These are phyloP conservation scores for Ectemnius continuus DNA, from an alignment of 2,888 invertebrate species.

Conservation along the genomic window DNA sequence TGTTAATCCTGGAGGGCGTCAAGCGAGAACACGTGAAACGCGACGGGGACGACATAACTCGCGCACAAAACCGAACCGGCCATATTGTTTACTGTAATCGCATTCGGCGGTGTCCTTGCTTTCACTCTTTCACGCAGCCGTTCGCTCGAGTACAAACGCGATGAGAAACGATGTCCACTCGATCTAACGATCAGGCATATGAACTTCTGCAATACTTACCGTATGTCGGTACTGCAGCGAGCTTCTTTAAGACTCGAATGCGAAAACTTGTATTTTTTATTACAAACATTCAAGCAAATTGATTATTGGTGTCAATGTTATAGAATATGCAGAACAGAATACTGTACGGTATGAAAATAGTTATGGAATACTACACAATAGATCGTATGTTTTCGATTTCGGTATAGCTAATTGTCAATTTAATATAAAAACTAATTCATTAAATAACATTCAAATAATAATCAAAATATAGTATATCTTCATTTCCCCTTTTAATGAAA, in stretches of 20 bases:
- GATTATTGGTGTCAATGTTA: no score
- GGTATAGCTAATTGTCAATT: no score
- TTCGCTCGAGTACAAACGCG: neutral
- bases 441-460: no score
- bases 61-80: constrained; percentile 68
- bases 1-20: constrained; percentile 37
- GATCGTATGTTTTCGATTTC: no score
- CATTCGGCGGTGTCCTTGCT: constrained; percentile 41
- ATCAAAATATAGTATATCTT: no score
- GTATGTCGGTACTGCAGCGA: neutral
- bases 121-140: constrained; percentile 33
- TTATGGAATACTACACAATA: no score
- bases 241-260: neutral
- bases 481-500: no score
- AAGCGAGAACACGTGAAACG: constrained; percentile 32
- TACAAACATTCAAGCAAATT: no score
- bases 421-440: no score
- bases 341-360: no score
- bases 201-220: neutral
- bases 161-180: constrained; percentile 13
- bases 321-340: no score
- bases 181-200: constrained; percentile 11
- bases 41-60: constrained; percentile 69
- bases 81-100: constrained; percentile 71
- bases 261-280: neutral